Conservation (phyloP, 53 echinoderm and acorn worm genomes). For the Holothuria scabra region DNA sequence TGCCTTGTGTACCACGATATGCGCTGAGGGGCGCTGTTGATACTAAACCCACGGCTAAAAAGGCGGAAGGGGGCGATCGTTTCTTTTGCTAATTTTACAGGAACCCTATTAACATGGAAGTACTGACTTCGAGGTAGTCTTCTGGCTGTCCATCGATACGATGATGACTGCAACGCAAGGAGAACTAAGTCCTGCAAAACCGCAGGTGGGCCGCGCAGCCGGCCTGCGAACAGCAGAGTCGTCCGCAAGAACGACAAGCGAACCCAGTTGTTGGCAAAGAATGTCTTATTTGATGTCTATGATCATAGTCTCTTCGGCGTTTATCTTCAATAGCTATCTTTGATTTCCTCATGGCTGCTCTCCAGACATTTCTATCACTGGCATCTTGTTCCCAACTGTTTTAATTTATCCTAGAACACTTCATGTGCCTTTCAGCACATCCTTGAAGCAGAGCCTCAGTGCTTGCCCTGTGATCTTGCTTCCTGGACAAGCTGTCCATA, state of each 20-base stretch:
- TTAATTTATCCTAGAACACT: no score
- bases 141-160: no score
- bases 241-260: slow-evolving; percentile 2
- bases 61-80: no score
- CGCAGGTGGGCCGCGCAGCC: neutral
- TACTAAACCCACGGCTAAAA: no score
- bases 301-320: slow-evolving; percentile 8
- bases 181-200: neutral
- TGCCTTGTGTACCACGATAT: no score
- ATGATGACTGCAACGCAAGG: slow-evolving; percentile 6
- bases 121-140: no score
- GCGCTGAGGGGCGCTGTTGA: no score
- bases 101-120: no score
- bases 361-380: neutral
- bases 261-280: neutral
- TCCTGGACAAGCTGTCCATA: slow-evolving; percentile 39
- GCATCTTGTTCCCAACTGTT: no score
- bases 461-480: slow-evolving; percentile 31
- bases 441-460: slow-evolving; percentile 48
- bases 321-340: neutral
- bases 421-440: slow-evolving; percentile 36
- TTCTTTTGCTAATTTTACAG: no score
- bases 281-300: neutral
- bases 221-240: neutral
- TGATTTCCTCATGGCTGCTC: neutral